Conservation (phyloP, 1,140 invertebrate genomes). For the Maconellicoccus hirsutus region DNA sequence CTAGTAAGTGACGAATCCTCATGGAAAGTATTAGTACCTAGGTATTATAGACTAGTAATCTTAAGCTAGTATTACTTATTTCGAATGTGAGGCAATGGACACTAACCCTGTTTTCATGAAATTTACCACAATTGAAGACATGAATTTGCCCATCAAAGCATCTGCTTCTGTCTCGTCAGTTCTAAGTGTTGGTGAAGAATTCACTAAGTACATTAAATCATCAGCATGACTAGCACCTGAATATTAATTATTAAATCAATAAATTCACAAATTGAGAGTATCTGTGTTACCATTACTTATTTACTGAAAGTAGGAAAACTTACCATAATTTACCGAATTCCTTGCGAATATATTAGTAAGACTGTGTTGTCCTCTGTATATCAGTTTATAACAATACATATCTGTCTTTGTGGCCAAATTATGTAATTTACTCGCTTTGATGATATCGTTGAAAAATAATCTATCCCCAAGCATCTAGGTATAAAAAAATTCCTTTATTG, state of each 20-base stretch:
- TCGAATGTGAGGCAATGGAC: not conserved
- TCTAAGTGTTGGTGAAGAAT: not conserved
- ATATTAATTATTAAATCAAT: not conserved
- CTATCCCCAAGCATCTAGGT: constrained; percentile 30
- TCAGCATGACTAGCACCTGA: constrained; percentile 29
- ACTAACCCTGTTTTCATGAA: constrained; percentile 11
- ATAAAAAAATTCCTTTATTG: not conserved
- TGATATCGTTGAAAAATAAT: constrained; percentile 28
- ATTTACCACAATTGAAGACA: not conserved
- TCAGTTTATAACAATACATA: constrained; percentile 31
- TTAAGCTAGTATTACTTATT: too few relatives aligned
- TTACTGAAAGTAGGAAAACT: too few relatives aligned
- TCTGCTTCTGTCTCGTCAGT: constrained; percentile 4
- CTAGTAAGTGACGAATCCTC: too few relatives aligned
- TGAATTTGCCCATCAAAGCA: not conserved
- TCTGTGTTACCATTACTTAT: too few relatives aligned
- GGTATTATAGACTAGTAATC: not conserved
- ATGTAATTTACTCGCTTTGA: constrained; percentile 27
- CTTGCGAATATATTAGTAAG: constrained; percentile 20
- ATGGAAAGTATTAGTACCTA: too few relatives aligned
- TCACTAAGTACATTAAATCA: constrained; percentile 27
- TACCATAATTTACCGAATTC: constrained; percentile 17
- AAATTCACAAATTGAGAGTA: too few relatives aligned
- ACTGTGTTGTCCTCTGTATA: constrained; percentile 28
- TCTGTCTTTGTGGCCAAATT: constrained; percentile 26